phyloP scores from a whole-genome alignment of 2,888 invertebrate species.

The Dryomyza anilis region DNA sequence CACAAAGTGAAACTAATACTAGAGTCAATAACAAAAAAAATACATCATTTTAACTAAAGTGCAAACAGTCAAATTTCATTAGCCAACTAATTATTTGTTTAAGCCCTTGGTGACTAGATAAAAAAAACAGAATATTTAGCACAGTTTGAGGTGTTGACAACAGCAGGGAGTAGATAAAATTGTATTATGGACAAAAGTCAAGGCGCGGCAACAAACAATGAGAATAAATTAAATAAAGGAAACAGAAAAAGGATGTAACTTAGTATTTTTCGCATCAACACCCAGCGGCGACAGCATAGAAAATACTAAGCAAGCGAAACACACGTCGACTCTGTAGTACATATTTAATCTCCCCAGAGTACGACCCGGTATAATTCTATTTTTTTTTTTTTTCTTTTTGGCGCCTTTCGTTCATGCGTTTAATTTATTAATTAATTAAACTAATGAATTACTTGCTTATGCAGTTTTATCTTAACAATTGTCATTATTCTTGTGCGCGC shows the following conservation, averaged over 20 bases:
- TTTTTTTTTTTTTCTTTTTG: no score
- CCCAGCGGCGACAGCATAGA: neutral
- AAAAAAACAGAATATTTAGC: neutral
- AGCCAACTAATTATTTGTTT: constrained; percentile 17
- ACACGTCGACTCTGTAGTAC: no score
- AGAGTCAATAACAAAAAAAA: neutral
- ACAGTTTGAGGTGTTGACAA: neutral
- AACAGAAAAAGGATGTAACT: neutral
- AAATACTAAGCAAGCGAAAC: neutral
- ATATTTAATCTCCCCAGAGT: neutral
- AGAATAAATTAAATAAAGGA: neutral
- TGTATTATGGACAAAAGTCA: neutral
- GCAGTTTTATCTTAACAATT: constrained; percentile 10
- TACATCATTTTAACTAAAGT: neutral
- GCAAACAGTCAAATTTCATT: constrained; percentile 6
- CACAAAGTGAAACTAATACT: neutral
- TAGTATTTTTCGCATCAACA: neutral
- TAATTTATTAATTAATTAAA: constrained; percentile 57
- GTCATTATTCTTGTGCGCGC: neutral
- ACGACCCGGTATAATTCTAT: no score
- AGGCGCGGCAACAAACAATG: neutral
- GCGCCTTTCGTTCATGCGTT: constrained; percentile 40
- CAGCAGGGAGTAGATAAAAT: neutral
- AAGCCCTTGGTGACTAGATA: constrained; percentile 5
- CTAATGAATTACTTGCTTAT: constrained; percentile 41